These are phyloP conservation scores for Callorhinus ursinus DNA, from an alignment of 2,113 vertebrate genomes.

Conservation along the genomic window DNA sequence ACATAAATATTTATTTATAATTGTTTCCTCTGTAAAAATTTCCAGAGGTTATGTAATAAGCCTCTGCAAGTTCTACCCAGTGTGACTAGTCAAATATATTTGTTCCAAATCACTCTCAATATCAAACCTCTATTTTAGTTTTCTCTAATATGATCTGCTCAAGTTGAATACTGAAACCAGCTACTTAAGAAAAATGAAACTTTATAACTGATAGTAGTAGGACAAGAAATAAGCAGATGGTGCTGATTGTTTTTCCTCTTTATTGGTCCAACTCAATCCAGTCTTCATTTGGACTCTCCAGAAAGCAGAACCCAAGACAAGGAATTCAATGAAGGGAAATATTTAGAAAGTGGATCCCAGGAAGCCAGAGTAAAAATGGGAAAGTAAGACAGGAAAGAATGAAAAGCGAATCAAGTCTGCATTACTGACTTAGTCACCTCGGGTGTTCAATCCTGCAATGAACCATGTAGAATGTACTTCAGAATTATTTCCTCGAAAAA, in stretches of 20 bases:
- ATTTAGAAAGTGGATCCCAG: neutral
- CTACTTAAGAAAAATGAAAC: neutral
- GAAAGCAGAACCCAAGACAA: neutral
- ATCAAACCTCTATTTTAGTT: neutral
- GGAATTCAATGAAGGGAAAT: neutral
- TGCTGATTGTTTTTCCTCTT: neutral
- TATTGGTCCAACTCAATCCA: neutral
- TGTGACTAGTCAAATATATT: neutral
- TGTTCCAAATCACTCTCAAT: neutral
- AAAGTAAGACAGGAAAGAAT: neutral
- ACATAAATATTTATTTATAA: neutral
- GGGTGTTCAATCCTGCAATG: neutral
- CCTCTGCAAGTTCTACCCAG: neutral
- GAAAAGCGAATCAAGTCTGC: neutral
- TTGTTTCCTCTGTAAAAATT: neutral
- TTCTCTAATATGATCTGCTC: neutral
- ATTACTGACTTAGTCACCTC: neutral
- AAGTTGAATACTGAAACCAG: neutral
- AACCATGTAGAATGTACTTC: neutral
- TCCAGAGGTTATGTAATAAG: neutral
- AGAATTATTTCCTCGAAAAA: neutral
- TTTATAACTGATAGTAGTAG: neutral
- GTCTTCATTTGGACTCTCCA: neutral
- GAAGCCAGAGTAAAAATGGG: neutral
- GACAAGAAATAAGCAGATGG: neutral